Base-by-base conservation (phyloP, 2,797 vertebrate genomes). In the Meda fulgida region DNA sequence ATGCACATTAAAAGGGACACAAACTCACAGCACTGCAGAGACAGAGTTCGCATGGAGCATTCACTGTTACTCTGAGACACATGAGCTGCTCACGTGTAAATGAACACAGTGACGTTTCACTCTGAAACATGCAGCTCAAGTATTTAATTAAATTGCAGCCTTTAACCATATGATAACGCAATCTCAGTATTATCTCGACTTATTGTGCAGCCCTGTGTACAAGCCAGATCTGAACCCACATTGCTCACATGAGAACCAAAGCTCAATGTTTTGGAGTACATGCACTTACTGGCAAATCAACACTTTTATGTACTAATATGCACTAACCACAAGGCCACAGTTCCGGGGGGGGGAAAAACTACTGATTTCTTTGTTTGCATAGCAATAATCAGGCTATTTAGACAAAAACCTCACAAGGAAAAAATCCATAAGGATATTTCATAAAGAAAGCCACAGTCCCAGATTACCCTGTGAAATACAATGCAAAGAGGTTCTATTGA, bases 401-500 rank as follows among this genome's bases (percentile, higher is more conserved):
- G 11, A 65, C 14, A n/a, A 29, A 60, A 51, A 73, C 21, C 38
- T 63, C 8, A 70, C 55, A 73, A 48, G 63, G 14, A 58, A 67
- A 16, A 71, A 72, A 72, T 81, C 67, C 31, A 51, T 66, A 77
- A 67, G 3, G 1, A 31, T 38, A 70, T 81, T 69, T 69, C 65
- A 70, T 69, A 69, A 36, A 70, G 48, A 69, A 55, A 70, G 46
- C 29, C 78, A 53, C 16, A 76, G 63, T 71, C 19, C 67, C 21
- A 21, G 9, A 55, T 58, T 79, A 26, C 51, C 26, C 40, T 48
- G 71, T 66, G 31, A 26, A 75, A 46, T 48, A 55, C 38, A 38
- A 84, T 79, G 67, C 83, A 72, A 60, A 48, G 40, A 36, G 11
- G 11, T 29, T 84, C 23, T 40, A 69, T 70, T 69, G 82, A 78